Conservation (phyloP, 2,888 invertebrate species). For the Chalcis sispes region DNA sequence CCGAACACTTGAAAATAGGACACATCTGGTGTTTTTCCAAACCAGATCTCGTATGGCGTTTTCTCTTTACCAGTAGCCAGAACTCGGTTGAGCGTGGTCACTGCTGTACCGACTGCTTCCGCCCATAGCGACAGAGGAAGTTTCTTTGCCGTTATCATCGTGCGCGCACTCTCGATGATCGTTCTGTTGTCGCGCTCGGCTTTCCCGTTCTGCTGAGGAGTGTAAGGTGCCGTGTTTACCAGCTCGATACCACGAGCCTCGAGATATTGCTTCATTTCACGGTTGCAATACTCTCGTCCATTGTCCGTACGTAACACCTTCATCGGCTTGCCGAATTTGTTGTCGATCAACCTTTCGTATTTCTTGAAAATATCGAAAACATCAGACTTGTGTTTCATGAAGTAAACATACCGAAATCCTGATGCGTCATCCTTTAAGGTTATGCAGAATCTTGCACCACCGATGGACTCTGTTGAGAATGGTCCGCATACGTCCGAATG, state of each 20-base stretch:
- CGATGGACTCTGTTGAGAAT: slow-evolving; percentile 32
- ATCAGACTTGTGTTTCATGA: slow-evolving; percentile 57
- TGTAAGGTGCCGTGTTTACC: slow-evolving; percentile 48
- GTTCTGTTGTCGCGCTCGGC: slow-evolving; percentile 49
- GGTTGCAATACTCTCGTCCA: slow-evolving; percentile 55
- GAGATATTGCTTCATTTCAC: slow-evolving; percentile 26
- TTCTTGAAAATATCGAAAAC: slow-evolving; percentile 58
- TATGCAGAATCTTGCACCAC: slow-evolving; percentile 55
- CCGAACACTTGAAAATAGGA: slow-evolving; percentile 58
- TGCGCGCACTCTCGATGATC: slow-evolving; percentile 45
- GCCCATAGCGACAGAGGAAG: slow-evolving; percentile 44
- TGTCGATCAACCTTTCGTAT: slow-evolving; percentile 48
- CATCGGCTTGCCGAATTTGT: slow-evolving; percentile 56
- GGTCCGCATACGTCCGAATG: background rate
- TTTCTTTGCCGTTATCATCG: slow-evolving; percentile 34
- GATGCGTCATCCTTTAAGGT: slow-evolving; percentile 58
- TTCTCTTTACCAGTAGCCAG: slow-evolving; percentile 1
- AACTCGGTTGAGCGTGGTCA: slow-evolving; percentile 30
- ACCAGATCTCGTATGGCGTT: slow-evolving; percentile 59
- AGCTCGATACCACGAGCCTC: slow-evolving; percentile 33
- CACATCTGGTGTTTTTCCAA: slow-evolving; percentile 56
- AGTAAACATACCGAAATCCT: slow-evolving; percentile 55
- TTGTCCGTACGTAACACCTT: slow-evolving; percentile 55
- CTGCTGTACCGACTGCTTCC: slow-evolving; percentile 45
- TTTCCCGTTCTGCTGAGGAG: slow-evolving; percentile 51